Conservation (phyloP, 2,113 vertebrate species). For the Saguinus imperator region DNA sequence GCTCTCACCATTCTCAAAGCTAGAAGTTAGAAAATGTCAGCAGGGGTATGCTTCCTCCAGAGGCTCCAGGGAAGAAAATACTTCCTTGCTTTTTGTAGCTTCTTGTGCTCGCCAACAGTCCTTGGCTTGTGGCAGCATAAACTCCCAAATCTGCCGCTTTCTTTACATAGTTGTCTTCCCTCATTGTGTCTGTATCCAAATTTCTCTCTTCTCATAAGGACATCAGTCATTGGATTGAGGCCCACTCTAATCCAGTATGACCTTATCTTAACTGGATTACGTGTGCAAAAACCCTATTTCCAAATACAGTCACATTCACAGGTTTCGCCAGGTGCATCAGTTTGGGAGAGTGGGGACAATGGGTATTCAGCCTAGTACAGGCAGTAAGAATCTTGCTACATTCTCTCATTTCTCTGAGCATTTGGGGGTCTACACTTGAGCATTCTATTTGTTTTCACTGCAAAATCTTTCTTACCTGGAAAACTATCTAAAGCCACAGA, state of each 20-base stretch:
- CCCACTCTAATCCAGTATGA: neutral
- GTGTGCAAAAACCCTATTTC: neutral
- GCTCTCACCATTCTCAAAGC: neutral
- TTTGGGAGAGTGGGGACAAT: neutral
- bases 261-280: slow-evolving; percentile 11
- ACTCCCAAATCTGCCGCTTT: neutral
- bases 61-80: neutral
- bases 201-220: slow-evolving; percentile 3
- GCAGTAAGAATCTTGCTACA: neutral
- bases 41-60: neutral
- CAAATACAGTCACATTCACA: slow-evolving; percentile 1
- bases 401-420: neutral
- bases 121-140: neutral
- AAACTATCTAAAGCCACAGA: slow-evolving; percentile 32
- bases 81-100: neutral
- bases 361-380: neutral
- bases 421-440: neutral
- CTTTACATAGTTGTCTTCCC: neutral
- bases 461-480: slow-evolving; percentile 45
- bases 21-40: neutral
- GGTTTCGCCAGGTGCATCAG: neutral
- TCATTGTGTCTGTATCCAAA: neutral
- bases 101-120: neutral
- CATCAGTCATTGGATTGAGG: neutral
- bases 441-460: neutral